Base-by-base conservation (phyloP, 2,113 vertebrate species). In the Mustelus asterias region DNA sequence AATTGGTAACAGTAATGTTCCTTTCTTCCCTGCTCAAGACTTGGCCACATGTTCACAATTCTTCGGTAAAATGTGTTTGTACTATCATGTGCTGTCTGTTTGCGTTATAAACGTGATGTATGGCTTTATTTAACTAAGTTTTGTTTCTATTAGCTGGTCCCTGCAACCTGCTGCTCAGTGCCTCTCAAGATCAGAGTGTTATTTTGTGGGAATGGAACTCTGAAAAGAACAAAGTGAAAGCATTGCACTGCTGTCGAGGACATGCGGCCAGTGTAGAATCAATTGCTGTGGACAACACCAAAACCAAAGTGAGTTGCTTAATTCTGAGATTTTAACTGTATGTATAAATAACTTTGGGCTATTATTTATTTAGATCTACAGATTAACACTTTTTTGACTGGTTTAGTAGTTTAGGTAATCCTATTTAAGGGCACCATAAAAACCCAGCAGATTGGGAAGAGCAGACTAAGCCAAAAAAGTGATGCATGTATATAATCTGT, bases 141-240 rank as follows among this genome's bases (percentile, higher is more conserved):
- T 96, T 96, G 92, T 96, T 72, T 96, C 96, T 41, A 96, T 80
- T 96, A 99, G 99, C 99, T 18, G 98, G 97, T 86, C 97, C 99
- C 96, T 99, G 97, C 0, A 99, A 98, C 69, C 96, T 99, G 96
- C 97, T 99, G 13, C 97, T 99, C 96, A 99, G 98, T 10, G 98
- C 99, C 18, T 99, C 99, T 18, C 97, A 99, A 98, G 99, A 99
- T 97, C 99, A 99, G 96, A 99, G 98, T 0, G 22, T 99, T 58
- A 97, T 99, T 86, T 96, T 99, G 1, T 99, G 99, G 99, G 99
- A 99, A 96, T 99, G 99, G 99, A 99, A 98, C 0, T 97, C 98
- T 0, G 99, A 99, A 97, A 98, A 97, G 93, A 99, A 99, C 97
- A 99, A 98, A 96, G 97, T 98, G 96, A 99, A 98, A 96, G 98